Conservation (phyloP, 1,140 invertebrate genomes). For the Copidosoma floridanum region DNA sequence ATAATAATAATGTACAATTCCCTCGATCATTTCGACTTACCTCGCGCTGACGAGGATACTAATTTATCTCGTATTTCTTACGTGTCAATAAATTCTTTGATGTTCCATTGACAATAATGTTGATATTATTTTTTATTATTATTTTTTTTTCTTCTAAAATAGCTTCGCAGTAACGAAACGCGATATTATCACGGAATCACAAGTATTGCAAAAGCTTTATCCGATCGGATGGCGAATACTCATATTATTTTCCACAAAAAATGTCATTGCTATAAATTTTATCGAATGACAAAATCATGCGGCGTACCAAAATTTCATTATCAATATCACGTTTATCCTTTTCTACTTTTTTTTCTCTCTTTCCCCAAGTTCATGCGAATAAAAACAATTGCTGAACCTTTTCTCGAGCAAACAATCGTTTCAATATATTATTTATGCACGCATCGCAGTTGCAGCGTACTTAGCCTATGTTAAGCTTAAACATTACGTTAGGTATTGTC, state of each 20-base stretch:
- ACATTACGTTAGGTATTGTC: conserved; percentile 9
- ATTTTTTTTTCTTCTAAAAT: too few species aligned
- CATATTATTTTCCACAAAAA: neutral
- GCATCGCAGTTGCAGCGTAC: neutral
- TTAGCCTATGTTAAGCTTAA: conserved; percentile 7
- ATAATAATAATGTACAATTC: too few species aligned
- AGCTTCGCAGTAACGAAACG: conserved; percentile 12
- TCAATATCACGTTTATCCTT: neutral
- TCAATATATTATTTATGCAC: neutral
- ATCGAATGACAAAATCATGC: neutral
- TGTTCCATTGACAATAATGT: too few species aligned
- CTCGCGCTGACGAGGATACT: neutral
- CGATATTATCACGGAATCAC: conserved; percentile 1
- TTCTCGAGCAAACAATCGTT: neutral
- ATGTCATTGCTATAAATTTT: neutral
- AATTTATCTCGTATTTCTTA: neutral
- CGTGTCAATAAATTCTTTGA: too few species aligned
- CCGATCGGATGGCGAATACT: neutral
- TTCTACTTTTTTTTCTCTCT: conserved; percentile 3
- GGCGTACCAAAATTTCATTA: neutral
- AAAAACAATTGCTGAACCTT: neutral
- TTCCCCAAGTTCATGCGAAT: neutral
- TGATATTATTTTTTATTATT: too few species aligned
- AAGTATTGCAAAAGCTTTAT: conserved; percentile 15
- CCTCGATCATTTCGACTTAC: neutral